phyloP scores from a whole-genome alignment of 1,140 invertebrate species.

The Trichonephila clavata region DNA sequence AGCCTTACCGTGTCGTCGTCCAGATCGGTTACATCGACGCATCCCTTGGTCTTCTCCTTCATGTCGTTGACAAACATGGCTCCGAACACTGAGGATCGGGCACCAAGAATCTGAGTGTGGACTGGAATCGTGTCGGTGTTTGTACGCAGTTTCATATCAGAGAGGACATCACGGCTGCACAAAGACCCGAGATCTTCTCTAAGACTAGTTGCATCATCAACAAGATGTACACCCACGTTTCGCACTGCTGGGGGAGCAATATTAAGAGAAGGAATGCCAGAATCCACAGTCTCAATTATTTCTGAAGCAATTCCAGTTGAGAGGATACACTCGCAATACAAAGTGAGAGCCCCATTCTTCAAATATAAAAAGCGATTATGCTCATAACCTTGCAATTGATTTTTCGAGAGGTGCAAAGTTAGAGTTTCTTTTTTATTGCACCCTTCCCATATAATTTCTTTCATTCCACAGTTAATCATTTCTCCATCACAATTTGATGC shows the following conservation, averaged over 20 bases:
- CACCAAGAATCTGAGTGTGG: conserved; percentile 79
- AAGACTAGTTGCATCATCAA: background rate
- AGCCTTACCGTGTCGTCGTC: background rate
- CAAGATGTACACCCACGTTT: background rate
- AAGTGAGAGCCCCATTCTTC: background rate
- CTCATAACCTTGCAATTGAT: background rate
- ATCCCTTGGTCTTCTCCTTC: too few species aligned
- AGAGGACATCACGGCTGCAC: background rate
- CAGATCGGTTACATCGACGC: too few species aligned
- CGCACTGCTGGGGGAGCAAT: background rate
- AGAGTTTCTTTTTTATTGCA: background rate
- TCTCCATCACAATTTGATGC: background rate
- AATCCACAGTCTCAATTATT: background rate
- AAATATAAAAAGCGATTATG: background rate
- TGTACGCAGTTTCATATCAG: conserved; percentile 79
- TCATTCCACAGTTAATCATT: background rate
- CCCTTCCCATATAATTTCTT: background rate
- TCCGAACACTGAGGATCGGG: conserved; percentile 80
- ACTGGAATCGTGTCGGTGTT: conserved; percentile 78
- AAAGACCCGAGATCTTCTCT: background rate
- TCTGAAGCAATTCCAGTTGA: background rate
- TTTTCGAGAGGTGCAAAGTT: background rate
- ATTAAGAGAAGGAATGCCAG: background rate
- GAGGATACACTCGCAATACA: background rate
- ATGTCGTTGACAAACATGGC: conserved; percentile 80